phyloP scores from a whole-genome alignment of 2,113 vertebrate genomes.

The Elaphurus davidianus region DNA sequence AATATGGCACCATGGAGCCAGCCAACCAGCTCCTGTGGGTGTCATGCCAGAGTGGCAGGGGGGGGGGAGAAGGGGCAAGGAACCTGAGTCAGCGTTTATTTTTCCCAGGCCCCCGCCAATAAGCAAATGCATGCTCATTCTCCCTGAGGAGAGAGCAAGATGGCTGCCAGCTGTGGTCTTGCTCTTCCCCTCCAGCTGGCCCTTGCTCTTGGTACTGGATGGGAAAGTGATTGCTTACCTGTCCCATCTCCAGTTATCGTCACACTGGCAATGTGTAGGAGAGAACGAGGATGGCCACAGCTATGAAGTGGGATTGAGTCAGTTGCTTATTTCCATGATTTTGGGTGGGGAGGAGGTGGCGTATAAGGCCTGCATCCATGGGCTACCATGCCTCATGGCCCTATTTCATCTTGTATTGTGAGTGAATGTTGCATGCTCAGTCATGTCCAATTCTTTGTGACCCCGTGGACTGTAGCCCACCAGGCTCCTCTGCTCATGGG shows the following conservation, averaged over 20 bases:
- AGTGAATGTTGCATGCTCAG: not conserved
- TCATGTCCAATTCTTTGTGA: not conserved
- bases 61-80: slow-evolving; percentile 1
- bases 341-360: too few species aligned
- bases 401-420: not conserved
- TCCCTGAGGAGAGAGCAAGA: slow-evolving; percentile 39
- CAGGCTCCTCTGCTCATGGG: not conserved
- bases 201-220: not conserved
- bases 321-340: not conserved
- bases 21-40: not conserved
- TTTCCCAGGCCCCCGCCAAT: slow-evolving; percentile 60
- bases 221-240: slow-evolving; percentile 61
- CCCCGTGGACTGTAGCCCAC: not conserved
- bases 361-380: not conserved
- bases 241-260: slow-evolving; percentile 38
- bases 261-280: slow-evolving; percentile 39
- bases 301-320: not conserved
- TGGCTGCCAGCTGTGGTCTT: slow-evolving; percentile 12
- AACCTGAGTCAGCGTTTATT: slow-evolving; percentile 48
- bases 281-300: not conserved
- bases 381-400: not conserved
- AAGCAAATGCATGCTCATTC: slow-evolving; percentile 21
- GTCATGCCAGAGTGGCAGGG: not conserved
- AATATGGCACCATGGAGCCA: not conserved
- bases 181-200: slow-evolving; percentile 27